Base-by-base conservation (phyloP, 2,888 invertebrate species). In the Cordilura impudica region DNA sequence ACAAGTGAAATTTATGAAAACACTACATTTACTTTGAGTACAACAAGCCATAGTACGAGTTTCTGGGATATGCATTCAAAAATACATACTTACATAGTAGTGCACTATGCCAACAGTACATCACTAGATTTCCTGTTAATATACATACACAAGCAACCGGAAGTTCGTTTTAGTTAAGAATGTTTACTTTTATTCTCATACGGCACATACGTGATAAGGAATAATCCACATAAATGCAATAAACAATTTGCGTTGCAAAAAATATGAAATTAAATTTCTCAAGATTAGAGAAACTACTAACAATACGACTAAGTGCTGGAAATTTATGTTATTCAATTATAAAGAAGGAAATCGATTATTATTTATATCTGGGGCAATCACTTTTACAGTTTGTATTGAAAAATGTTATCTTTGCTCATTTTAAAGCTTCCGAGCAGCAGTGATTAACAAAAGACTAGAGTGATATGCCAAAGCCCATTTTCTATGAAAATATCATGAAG, bases 1-100 rank as follows among this genome's bases (percentile, higher is more conserved):
- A 76, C 49, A 76, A 66, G 51, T 71, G 65, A 65, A 70, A 76
- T 70, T 76, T 58, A 70, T 76, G 58, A 58, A 69, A 70, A 60
- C 56, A 16, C 6, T 69, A 23, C 35, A 12, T 73, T 29, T 5
- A 43, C 10, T 43, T 51, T 10, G 29, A 29, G 14, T 14, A 18
- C 5, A 18, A 26, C 14, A 26, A 26, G 45, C 19, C 7, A 19
- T 26, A 16, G 1, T 10, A 1, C 29, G 29, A 53, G 29, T 29
- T 29, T 14, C 10, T 14, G 16, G 0, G 8, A 5, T 29, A 29
- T 29, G 53, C 16, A 29, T 53, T 10, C 29, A 53, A 16, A 29
- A 16, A 53, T 29, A 53, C 26, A 8, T 31, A n/a, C n/a, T n/a
- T n/a, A n/a, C n/a, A n/a, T n/a, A n/a, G n/a, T n/a, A n/a, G n/a